phyloP scores from a whole-genome alignment of 2,113 vertebrate species.

The Dromaius novaehollandiae region DNA sequence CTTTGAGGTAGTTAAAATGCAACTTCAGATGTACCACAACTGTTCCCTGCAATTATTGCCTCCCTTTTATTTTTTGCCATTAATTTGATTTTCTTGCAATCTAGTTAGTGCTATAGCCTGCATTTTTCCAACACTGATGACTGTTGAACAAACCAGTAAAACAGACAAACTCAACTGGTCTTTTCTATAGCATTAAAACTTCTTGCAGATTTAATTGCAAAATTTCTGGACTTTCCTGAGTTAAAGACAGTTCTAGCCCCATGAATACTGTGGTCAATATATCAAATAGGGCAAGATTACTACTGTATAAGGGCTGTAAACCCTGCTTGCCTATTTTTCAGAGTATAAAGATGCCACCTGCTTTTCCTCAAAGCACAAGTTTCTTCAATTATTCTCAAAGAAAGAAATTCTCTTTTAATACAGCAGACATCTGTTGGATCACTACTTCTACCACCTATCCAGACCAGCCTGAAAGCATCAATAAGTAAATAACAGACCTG shows the following conservation, averaged over 20 bases:
- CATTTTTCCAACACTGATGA: neutral
- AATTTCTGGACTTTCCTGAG: neutral
- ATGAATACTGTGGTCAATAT: neutral
- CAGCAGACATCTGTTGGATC: neutral
- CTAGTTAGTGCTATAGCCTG: neutral
- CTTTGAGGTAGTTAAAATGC: neutral
- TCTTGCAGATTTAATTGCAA: neutral
- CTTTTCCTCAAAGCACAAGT: neutral
- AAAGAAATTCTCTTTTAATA: neutral
- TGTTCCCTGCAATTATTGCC: neutral
- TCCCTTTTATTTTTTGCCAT: neutral
- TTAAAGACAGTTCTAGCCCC: neutral
- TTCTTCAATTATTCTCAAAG: neutral
- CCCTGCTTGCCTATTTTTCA: neutral
- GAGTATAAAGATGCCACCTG: neutral
- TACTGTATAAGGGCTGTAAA: neutral
- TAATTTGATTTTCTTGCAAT: neutral
- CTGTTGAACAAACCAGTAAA: neutral
- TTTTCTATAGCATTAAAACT: neutral
- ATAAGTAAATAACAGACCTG: neutral
- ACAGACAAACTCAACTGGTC: neutral
- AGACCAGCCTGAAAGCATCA: neutral
- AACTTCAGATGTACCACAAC: neutral
- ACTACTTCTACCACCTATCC: neutral
- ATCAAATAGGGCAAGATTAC: neutral